Percentiles rank a stretch among this genome's conserved stretches.
phyloP scores from a whole-genome alignment of 2,797 vertebrate species.

The Rhynchonycteris naso region DNA sequence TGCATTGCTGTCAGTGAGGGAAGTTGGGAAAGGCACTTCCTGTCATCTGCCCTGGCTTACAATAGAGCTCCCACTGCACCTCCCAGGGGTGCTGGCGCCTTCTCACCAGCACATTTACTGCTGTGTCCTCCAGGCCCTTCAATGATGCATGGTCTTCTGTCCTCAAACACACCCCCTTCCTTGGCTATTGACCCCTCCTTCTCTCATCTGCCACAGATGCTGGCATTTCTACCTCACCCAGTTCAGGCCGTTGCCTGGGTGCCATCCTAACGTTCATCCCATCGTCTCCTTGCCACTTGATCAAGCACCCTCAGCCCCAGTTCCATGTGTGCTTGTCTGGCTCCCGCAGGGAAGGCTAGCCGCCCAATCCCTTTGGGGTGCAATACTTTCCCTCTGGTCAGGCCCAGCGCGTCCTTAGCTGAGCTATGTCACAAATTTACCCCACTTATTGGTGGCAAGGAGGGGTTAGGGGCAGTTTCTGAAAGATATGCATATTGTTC shows the following conservation, averaged over 20 bases:
- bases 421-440: neutral
- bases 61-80: neutral
- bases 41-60: neutral
- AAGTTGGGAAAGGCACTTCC: fast-evolving
- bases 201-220: neutral
- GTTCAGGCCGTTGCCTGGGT: neutral
- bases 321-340: neutral
- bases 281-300: neutral
- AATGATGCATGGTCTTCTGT: neutral
- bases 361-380: neutral
- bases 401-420: neutral
- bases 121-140: neutral
- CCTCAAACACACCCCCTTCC: neutral
- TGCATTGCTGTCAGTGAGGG: neutral
- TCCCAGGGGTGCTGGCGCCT: fast-evolving
- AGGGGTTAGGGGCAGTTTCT: neutral
- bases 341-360: neutral
- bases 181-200: neutral
- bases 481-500: fast-evolving
- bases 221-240: neutral
- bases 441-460: neutral
- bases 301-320: fast-evolving
- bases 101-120: neutral
- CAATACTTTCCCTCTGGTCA: neutral
- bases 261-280: fast-evolving